These are phyloP conservation scores for Alosa sapidissima DNA, from an alignment of 2,797 vertebrate species.

Conservation along the genomic window DNA sequence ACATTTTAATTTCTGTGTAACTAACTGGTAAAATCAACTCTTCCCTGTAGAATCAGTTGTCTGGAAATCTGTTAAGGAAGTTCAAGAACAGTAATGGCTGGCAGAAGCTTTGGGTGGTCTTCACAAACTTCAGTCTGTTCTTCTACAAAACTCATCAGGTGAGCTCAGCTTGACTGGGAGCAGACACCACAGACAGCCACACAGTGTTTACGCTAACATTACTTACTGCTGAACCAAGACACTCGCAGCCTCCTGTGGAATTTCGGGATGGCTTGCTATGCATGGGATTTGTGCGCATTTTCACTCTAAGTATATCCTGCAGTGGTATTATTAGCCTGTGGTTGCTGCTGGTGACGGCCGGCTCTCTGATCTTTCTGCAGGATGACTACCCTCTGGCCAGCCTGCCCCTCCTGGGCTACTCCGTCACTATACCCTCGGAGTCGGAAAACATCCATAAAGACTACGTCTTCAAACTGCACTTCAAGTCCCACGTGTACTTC, in stretches of 20 bases:
- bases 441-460: slow-evolving; percentile 98
- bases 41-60: slow-evolving; percentile 87
- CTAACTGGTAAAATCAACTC: slow-evolving; percentile 3
- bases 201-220: slow-evolving; percentile 38
- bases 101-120: slow-evolving; percentile 99
- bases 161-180: slow-evolving; percentile 4
- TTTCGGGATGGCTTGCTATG: slow-evolving; percentile 52
- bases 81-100: slow-evolving; percentile 99
- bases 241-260: slow-evolving; percentile 58
- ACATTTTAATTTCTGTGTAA: not conserved
- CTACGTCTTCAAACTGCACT: slow-evolving; percentile 97
- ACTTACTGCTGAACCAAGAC: slow-evolving; percentile 33
- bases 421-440: slow-evolving; percentile 89
- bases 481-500: slow-evolving; percentile 98
- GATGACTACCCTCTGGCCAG: slow-evolving; percentile 97
- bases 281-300: not conserved
- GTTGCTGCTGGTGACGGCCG: not conserved
- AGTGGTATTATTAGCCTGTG: not conserved
- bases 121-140: slow-evolving; percentile 98
- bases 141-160: slow-evolving; percentile 99
- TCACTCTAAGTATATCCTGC: not conserved
- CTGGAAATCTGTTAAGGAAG: slow-evolving; percentile 93
- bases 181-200: not conserved
- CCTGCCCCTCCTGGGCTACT: slow-evolving; percentile 94
- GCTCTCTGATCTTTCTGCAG: slow-evolving; percentile 61